Evolutionary conservation across 2,797 vertebrate species (phyloP).

Genomic region (Harpagifer antarcticus): DNA sequence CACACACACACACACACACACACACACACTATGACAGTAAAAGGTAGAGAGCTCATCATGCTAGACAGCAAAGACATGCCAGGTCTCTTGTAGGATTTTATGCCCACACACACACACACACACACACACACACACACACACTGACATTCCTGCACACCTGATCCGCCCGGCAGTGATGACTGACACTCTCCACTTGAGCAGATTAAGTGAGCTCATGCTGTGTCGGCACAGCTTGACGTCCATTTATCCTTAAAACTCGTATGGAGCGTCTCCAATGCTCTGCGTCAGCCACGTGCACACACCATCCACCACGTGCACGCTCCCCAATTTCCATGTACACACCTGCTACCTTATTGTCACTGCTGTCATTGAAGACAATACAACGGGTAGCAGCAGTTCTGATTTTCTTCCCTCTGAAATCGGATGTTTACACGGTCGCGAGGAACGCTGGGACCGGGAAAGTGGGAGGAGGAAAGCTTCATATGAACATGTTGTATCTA

Average conservation of each 20-base stretch:
- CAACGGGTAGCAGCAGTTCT: not conserved
- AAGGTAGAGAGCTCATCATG: slow-evolving; percentile 29
- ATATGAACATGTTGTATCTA: too few relatives aligned
- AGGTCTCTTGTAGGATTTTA: slow-evolving; percentile 33
- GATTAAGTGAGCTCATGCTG: slow-evolving; percentile 78
- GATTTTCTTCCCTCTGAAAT: slow-evolving; percentile 10
- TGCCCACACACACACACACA: slow-evolving; percentile 13
- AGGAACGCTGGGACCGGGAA: not conserved
- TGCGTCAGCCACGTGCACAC: slow-evolving; percentile 32
- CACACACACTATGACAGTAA: slow-evolving; percentile 6
- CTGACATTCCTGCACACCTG: slow-evolving; percentile 59
- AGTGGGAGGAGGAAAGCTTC: too few relatives aligned
- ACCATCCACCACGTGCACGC: slow-evolving; percentile 17
- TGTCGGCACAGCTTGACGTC: slow-evolving; percentile 71
- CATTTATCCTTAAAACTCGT: slow-evolving; percentile 77
- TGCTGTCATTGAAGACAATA: slow-evolving; percentile 22
- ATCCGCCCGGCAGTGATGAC: slow-evolving; percentile 73
- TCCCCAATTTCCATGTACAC: slow-evolving; percentile 24
- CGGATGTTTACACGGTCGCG: not conserved
- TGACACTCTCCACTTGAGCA: slow-evolving; percentile 75
- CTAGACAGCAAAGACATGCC: slow-evolving; percentile 41
- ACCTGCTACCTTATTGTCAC: slow-evolving; percentile 29
- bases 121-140: slow-evolving; percentile 1
- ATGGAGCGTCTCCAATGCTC: slow-evolving; percentile 55
- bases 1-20: too few relatives aligned